A percentile compares a stretch with the other conserved stretches of the same genome.
Conservation (phyloP, 2,888 invertebrate species). For the Andrena minutula region DNA sequence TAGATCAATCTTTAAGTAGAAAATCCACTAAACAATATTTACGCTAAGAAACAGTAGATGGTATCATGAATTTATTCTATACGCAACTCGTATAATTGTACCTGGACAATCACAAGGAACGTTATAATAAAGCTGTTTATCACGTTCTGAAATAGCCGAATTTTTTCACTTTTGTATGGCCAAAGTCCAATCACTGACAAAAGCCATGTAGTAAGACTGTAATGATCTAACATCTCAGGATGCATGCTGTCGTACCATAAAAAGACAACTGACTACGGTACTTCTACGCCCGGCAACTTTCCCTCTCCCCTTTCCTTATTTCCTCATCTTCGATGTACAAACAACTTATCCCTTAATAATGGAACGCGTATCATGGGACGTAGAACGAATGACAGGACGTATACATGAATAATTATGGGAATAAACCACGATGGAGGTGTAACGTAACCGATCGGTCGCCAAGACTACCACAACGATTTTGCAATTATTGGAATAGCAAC, state of each 20-base stretch:
- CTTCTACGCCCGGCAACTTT: not conserved
- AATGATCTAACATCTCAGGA: not conserved
- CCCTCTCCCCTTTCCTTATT: not conserved
- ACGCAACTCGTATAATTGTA: not conserved
- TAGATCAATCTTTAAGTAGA: not conserved
- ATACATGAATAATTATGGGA: constrained; percentile 3
- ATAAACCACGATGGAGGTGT: not conserved
- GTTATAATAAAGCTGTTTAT: not conserved
- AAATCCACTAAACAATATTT: not conserved
- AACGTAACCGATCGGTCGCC: not conserved
- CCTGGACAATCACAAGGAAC: not conserved
- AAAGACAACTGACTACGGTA: constrained; percentile 1
- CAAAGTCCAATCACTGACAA: constrained; percentile 19
- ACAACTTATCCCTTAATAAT: not conserved
- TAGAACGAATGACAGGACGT: not conserved
- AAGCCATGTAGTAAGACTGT: not conserved
- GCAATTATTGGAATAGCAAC: not conserved
- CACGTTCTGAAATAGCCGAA: not conserved
- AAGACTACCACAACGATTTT: not conserved
- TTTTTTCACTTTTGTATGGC: constrained; percentile 1
- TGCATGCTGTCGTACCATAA: constrained; percentile 1
- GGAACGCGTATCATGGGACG: not conserved
- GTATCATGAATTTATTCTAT: not conserved
- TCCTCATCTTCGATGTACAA: not conserved
- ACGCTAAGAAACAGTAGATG: not conserved